Percentiles rank a stretch among this genome's conserved stretches.
phyloP scores from a whole-genome alignment of 2,797 vertebrate species.

The Carapus acus region DNA sequence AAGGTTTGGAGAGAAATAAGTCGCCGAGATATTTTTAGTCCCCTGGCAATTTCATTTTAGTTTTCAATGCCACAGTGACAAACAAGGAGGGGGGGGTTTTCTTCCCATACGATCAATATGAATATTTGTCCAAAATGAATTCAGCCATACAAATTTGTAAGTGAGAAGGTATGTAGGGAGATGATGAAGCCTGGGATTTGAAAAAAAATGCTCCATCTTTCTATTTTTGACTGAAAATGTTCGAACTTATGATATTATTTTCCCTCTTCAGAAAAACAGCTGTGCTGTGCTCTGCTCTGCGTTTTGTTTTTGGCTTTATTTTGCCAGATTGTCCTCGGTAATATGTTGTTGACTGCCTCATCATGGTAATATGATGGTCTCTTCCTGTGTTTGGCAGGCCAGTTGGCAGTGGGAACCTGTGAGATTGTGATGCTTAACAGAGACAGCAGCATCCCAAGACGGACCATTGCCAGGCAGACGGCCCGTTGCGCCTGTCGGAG shows the following conservation, averaged over 20 bases:
- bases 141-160: not conserved
- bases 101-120: too few relatives aligned
- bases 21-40: too few relatives aligned
- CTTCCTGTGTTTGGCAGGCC: constrained; percentile 68
- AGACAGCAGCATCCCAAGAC: constrained; percentile 79
- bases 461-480: constrained; percentile 82
- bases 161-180: not conserved
- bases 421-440: constrained; percentile 83
- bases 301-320: constrained; percentile 30
- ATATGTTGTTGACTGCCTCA: constrained; percentile 47
- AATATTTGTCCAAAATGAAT: too few relatives aligned
- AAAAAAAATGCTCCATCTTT: constrained; percentile 16
- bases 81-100: too few relatives aligned
- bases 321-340: constrained; percentile 41
- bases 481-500: constrained; percentile 81
- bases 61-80: too few relatives aligned
- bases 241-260: not conserved
- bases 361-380: constrained; percentile 51
- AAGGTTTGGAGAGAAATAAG: too few relatives aligned
- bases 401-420: constrained; percentile 81
- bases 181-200: constrained; percentile 5
- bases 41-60: too few relatives aligned
- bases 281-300: not conserved
- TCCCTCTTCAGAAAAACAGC: constrained; percentile 2
- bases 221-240: constrained; percentile 10